phyloP scores from a whole-genome alignment of 1,140 invertebrate genomes.

The Charaxes varanes region DNA sequence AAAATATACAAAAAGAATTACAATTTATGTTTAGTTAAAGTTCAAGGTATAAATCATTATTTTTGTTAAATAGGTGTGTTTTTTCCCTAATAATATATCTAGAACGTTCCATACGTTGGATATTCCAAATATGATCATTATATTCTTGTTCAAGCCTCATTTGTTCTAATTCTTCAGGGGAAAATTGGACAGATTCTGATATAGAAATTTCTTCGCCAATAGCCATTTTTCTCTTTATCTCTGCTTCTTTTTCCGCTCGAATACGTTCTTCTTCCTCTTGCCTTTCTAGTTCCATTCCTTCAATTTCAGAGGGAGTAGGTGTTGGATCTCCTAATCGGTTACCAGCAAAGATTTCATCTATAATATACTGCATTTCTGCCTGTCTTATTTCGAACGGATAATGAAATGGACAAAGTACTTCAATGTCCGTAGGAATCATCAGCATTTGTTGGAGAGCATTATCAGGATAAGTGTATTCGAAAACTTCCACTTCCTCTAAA shows the following conservation, averaged over 20 bases:
- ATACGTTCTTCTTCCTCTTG: slow-evolving; percentile 38
- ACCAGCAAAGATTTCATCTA: slow-evolving; percentile 58
- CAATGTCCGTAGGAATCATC: slow-evolving; percentile 48
- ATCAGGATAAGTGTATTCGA: slow-evolving; percentile 58
- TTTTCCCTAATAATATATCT: slow-evolving; percentile 30
- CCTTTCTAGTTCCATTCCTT: slow-evolving; percentile 35
- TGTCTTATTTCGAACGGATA: slow-evolving; percentile 58
- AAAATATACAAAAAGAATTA: no score
- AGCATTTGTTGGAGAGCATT: slow-evolving; percentile 59
- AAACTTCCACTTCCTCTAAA: slow-evolving; percentile 54
- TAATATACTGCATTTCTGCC: slow-evolving; percentile 57
- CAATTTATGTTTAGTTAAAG: no score
- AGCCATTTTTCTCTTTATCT: slow-evolving; percentile 42
- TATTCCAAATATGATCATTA: slow-evolving; percentile 43
- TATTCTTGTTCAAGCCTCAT: slow-evolving; percentile 37
- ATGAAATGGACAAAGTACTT: slow-evolving; percentile 58
- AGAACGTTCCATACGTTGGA: slow-evolving; percentile 60
- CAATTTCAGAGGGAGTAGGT: slow-evolving; percentile 49
- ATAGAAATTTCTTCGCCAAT: slow-evolving; percentile 41
- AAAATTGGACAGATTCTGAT: slow-evolving; percentile 28
- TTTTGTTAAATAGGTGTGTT: slow-evolving; percentile 39
- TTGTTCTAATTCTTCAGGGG: slow-evolving; percentile 40
- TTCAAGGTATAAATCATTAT: slow-evolving; percentile 49
- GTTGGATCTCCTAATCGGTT: slow-evolving; percentile 56
- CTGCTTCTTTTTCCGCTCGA: slow-evolving; percentile 39